Percentiles rank a stretch among this genome's conserved stretches.
phyloP scores from a whole-genome alignment of 2,797 vertebrate species.

The Heteromormyrus szaboi region DNA sequence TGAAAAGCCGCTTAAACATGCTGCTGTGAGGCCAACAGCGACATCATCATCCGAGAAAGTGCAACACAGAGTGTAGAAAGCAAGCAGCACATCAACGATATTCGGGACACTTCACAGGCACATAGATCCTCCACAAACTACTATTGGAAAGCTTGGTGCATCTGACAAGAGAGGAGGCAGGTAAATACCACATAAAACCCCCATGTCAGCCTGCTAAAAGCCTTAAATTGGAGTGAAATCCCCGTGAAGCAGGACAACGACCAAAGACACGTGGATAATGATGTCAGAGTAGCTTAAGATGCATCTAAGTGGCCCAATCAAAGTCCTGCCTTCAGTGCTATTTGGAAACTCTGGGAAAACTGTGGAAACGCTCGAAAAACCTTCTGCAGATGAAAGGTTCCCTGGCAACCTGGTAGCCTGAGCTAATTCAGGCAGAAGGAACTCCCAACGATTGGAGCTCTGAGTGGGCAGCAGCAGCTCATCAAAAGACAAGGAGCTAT shows the following conservation, averaged over 20 bases:
- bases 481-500: not conserved
- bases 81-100: not conserved
- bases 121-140: not conserved
- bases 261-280: not conserved
- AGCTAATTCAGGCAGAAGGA: not conserved
- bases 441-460: not conserved
- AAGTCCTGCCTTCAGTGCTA: not conserved
- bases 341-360: not conserved
- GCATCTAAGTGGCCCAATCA: not conserved
- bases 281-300: not conserved
- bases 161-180: not conserved
- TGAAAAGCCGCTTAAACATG: not conserved
- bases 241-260: not conserved
- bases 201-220: not conserved
- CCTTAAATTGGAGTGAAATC: not conserved
- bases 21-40: not conserved
- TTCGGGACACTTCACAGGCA: not conserved
- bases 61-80: not conserved
- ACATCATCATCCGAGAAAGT: not conserved
- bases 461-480: not conserved
- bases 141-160: not conserved
- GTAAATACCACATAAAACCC: not conserved
- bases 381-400: not conserved
- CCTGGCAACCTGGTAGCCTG: not conserved
- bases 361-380: not conserved